Conservation (phyloP, 2,797 vertebrate genomes). For the Capromys pilorides region DNA sequence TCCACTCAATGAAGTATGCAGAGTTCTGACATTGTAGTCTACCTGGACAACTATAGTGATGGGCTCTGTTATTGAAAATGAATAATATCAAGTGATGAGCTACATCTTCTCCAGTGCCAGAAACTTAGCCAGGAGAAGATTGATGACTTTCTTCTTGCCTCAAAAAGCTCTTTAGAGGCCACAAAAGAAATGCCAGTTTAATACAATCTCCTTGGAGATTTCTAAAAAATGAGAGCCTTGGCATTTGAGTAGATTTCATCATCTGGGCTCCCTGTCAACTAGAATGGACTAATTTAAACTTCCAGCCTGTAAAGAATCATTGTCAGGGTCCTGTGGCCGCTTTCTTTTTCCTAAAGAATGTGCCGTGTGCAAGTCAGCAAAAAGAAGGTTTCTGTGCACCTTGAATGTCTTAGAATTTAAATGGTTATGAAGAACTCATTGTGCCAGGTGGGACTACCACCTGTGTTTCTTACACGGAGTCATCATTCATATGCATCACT, state of each 20-base stretch:
- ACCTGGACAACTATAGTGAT: slow-evolving; percentile 26
- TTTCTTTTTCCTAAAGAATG: not conserved
- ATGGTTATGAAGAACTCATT: not conserved
- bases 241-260: not conserved
- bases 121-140: slow-evolving; percentile 39
- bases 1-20: not conserved
- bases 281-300: not conserved
- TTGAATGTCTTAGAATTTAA: slow-evolving; percentile 7
- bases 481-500: not conserved
- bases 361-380: slow-evolving; percentile 28
- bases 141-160: not conserved
- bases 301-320: not conserved
- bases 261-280: not conserved
- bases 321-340: not conserved
- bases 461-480: slow-evolving; percentile 28
- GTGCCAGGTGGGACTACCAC: not conserved
- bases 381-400: slow-evolving; percentile 32
- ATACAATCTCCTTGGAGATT: not conserved
- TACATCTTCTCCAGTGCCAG: not conserved
- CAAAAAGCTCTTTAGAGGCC: not conserved
- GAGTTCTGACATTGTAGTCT: not conserved
- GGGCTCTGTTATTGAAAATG: slow-evolving; percentile 13
- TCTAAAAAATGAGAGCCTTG: slow-evolving; percentile 2
- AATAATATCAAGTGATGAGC: not conserved
- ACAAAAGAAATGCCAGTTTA: slow-evolving; percentile 27